These are phyloP conservation scores for Papilio demoleus DNA, from an alignment of 2,888 invertebrate species.

Conservation along the genomic window DNA sequence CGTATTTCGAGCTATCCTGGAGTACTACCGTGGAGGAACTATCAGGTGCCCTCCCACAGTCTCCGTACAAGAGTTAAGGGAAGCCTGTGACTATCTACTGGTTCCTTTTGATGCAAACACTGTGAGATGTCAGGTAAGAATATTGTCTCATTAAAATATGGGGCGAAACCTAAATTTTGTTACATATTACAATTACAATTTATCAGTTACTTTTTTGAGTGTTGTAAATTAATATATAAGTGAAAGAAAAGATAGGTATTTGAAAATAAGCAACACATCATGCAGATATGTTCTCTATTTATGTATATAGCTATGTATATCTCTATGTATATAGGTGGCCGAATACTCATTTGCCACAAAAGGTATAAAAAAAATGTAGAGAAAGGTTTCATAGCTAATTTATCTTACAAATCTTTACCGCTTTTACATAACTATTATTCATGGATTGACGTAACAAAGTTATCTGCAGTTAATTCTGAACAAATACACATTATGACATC, in stretches of 20 bases:
- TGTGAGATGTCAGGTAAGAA: conserved; percentile 88
- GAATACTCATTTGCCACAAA: too few relatives aligned
- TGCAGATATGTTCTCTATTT: too few relatives aligned
- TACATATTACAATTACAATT: too few relatives aligned
- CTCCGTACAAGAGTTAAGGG: conserved; percentile 97
- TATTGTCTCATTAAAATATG: too few relatives aligned
- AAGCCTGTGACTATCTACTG: conserved; percentile 99
- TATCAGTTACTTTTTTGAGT: too few relatives aligned
- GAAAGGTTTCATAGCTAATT: neutral
- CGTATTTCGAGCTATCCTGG: conserved; percentile 97
- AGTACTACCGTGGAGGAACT: conserved; percentile 95
- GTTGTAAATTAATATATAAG: too few relatives aligned
- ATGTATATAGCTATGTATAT: too few relatives aligned
- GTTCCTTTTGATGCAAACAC: conserved; percentile 99
- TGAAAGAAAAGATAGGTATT: too few relatives aligned
- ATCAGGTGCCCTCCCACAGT: conserved; percentile 98
- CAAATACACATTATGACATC: neutral
- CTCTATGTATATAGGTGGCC: too few relatives aligned
- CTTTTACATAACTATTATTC: neutral
- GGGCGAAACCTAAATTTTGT: neutral
- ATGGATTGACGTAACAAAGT: neutral
- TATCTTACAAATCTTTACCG: neutral
- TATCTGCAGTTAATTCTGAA: neutral
- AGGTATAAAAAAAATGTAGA: neutral
- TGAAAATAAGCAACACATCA: too few relatives aligned